Percentiles rank a stretch among this genome's conserved stretches.
phyloP scores from a whole-genome alignment of 37 sponge, comb jelly and placozoan genomes.

The Haliclona indistincta region DNA sequence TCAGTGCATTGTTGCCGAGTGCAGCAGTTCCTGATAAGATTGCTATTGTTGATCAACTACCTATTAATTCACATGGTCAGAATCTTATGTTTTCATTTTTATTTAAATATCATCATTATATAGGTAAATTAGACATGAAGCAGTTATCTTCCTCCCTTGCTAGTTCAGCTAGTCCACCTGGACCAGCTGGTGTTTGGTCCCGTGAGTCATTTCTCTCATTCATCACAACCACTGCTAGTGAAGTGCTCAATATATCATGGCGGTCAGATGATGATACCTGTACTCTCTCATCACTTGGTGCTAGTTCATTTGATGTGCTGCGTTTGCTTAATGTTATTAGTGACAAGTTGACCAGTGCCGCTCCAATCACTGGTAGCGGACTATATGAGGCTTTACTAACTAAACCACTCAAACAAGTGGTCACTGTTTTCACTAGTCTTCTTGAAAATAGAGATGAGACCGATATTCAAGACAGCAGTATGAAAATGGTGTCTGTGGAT shows the following conservation, averaged over 20 bases:
- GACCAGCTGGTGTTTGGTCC: too few species aligned
- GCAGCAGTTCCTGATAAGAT: constrained; percentile 53
- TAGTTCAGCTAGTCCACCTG: too few species aligned
- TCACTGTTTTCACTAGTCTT: neutral
- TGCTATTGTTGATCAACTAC: constrained; percentile 44
- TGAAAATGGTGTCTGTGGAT: too few species aligned
- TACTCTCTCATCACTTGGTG: constrained; percentile 15
- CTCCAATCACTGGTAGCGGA: neutral
- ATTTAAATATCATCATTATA: neutral
- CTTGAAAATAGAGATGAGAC: neutral
- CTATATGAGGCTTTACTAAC: too few species aligned
- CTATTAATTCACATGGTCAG: constrained; percentile 66
- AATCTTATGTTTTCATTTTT: neutral
- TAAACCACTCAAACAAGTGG: neutral
- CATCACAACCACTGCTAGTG: too few species aligned
- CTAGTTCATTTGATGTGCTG: constrained; percentile 58
- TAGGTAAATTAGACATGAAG: neutral
- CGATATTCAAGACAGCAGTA: too few species aligned
- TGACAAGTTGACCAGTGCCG: neutral
- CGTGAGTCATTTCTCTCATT: too few species aligned
- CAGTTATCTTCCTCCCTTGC: too few species aligned
- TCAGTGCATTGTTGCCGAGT: constrained; percentile 32
- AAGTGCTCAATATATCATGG: too few species aligned
- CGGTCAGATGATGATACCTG: too few species aligned
- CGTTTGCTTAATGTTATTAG: constrained; percentile 26